Percentiles rank a stretch among this genome's conserved stretches.
These are phyloP conservation scores for Drosophila neonasuta DNA, from an alignment of 2,888 invertebrate species.

Conservation along the genomic window DNA sequence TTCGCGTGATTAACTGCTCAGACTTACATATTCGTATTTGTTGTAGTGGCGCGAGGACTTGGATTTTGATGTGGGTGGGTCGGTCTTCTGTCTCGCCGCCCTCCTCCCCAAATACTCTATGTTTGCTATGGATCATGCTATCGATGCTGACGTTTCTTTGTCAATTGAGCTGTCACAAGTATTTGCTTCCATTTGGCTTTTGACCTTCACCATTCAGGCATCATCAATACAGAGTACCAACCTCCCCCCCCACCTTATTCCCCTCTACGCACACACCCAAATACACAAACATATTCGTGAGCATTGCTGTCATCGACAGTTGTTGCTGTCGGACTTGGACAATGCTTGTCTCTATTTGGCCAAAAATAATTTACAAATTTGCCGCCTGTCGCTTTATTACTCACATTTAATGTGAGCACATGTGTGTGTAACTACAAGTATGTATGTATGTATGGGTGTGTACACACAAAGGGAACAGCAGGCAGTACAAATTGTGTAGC, in stretches of 20 bases:
- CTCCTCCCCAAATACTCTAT: not conserved
- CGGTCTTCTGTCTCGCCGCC: not conserved
- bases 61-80: conserved; percentile 10
- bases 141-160: conserved; percentile 47
- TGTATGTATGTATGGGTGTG: conserved; percentile 10
- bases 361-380: conserved; percentile 61
- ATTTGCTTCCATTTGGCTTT: conserved; percentile 42
- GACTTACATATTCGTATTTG: conserved; percentile 24
- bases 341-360: conserved; percentile 43
- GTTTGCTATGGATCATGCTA: conserved; percentile 12
- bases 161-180: conserved; percentile 44
- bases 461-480: conserved; percentile 14
- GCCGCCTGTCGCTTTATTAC: conserved; percentile 39
- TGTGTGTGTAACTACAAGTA: conserved; percentile 9
- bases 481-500: conserved; percentile 33
- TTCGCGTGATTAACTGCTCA: conserved; percentile 68
- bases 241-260: not conserved
- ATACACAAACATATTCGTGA: conserved; percentile 13
- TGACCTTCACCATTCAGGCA: conserved; percentile 45
- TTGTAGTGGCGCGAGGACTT: conserved; percentile 33
- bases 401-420: conserved; percentile 24
- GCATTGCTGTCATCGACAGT: conserved; percentile 53
- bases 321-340: conserved; percentile 40
- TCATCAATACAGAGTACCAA: not conserved
- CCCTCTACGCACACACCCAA: conserved; percentile 8